Conservation (phyloP, 2,888 invertebrate species). For the Eristalis intricaria region DNA sequence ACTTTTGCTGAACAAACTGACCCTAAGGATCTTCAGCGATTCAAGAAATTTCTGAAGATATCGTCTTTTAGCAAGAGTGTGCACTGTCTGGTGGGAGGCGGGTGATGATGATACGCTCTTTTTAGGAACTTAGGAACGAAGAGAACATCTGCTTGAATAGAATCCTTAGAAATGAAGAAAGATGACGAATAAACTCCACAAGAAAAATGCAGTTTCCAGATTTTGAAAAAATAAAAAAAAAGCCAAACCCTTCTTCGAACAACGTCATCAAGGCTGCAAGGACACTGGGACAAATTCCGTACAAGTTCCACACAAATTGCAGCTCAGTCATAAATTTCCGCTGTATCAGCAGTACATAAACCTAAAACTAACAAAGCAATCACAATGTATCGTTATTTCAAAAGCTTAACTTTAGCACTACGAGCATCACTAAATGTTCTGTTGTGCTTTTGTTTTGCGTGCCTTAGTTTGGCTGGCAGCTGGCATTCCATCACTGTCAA, state of each 20-base stretch:
- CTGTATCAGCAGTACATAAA: conserved; percentile 4
- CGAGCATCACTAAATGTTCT: neutral
- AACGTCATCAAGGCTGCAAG: neutral
- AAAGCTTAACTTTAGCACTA: conserved; percentile 14
- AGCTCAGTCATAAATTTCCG: neutral
- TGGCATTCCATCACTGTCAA: conserved; percentile 65
- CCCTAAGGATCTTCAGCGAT: no score
- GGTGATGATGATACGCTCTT: no score
- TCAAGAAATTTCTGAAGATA: no score
- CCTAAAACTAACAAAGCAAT: conserved; percentile 57
- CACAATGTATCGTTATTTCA: conserved; percentile 36
- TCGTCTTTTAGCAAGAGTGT: no score
- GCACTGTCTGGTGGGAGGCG: no score
- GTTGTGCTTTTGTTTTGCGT: conserved; percentile 10
- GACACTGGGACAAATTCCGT: neutral
- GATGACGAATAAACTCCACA: no score
- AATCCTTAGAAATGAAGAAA: no score
- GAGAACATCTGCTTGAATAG: no score
- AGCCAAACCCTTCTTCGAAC: neutral
- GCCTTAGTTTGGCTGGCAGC: conserved; percentile 16
- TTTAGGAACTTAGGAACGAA: no score
- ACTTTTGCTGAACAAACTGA: no score
- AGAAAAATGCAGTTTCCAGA: no score
- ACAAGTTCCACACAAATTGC: neutral
- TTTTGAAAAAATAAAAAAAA: neutral